Conservation (phyloP, 2,888 invertebrate species). For the Pyrrhosoma nymphula region DNA sequence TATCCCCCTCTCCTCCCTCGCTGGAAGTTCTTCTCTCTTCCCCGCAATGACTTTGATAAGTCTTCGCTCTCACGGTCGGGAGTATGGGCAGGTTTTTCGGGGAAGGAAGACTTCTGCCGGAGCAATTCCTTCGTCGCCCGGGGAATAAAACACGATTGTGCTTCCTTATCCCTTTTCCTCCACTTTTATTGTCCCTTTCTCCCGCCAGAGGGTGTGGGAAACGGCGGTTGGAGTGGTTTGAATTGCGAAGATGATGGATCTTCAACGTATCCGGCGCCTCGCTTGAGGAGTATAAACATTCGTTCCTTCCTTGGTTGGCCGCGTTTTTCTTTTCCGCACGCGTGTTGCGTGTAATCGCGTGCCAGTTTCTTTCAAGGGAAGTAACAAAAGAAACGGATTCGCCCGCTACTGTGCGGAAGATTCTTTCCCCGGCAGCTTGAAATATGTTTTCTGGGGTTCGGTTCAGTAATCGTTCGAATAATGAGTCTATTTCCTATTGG, state of each 20-base stretch:
- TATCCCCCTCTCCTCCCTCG: background rate
- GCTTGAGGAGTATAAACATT: too few species aligned
- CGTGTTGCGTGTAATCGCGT: too few species aligned
- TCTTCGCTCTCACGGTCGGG: background rate
- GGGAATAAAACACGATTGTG: background rate
- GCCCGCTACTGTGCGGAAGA: too few species aligned
- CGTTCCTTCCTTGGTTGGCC: too few species aligned
- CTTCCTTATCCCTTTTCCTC: background rate
- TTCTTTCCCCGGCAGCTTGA: too few species aligned
- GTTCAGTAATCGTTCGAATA: too few species aligned
- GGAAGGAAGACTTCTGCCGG: background rate
- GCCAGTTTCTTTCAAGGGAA: too few species aligned
- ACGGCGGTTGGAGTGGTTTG: background rate
- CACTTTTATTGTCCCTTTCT: background rate
- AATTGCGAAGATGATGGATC: background rate
- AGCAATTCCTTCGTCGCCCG: background rate
- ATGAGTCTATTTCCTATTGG: too few species aligned
- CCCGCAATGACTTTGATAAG: conserved; percentile 36
- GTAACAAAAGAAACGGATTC: too few species aligned
- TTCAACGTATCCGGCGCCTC: background rate
- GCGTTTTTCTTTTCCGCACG: too few species aligned
- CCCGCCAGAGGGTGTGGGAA: background rate
- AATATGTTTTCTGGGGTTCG: too few species aligned
- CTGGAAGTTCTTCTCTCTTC: background rate
- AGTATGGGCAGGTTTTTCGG: too few species aligned